phyloP scores from a whole-genome alignment of 2,113 vertebrate species.

The Pao palembangensis region DNA sequence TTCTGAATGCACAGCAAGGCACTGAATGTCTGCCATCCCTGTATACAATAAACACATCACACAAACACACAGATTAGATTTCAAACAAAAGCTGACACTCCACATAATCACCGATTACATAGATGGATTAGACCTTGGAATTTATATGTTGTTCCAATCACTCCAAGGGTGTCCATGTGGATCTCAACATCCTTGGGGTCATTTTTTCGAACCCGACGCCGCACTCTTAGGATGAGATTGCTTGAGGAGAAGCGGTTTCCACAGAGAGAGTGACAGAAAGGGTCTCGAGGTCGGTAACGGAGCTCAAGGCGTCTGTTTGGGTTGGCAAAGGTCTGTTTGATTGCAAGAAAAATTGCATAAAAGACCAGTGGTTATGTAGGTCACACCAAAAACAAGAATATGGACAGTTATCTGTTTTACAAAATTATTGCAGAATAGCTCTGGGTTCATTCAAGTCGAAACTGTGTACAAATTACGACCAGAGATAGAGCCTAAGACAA shows the following conservation, averaged over 20 bases:
- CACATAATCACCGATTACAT: too few relatives aligned
- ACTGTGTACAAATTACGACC: too few relatives aligned
- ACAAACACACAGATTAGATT: neutral
- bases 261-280: conserved; percentile 89
- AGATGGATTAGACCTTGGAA: conserved; percentile 82
- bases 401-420: too few relatives aligned
- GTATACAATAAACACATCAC: conserved; percentile 10
- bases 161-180: conserved; percentile 83
- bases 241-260: conserved; percentile 90
- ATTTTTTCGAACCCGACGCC: conserved; percentile 67
- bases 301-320: conserved; percentile 87
- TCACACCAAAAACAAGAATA: neutral
- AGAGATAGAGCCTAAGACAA: too few relatives aligned
- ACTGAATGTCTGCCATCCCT: conserved; percentile 90
- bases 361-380: neutral
- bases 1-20: conserved; percentile 81
- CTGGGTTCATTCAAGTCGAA: too few relatives aligned
- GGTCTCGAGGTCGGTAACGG: conserved; percentile 88
- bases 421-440: too few relatives aligned
- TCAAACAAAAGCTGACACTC: too few relatives aligned
- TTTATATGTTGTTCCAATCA: conserved; percentile 88
- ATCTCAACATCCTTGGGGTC: conserved; percentile 61
- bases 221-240: conserved; percentile 85
- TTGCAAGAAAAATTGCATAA: neutral
- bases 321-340: conserved; percentile 81